These are phyloP conservation scores for Ganaspis sp. DNA, from an alignment of 1,140 invertebrate species.

Conservation along the genomic window DNA sequence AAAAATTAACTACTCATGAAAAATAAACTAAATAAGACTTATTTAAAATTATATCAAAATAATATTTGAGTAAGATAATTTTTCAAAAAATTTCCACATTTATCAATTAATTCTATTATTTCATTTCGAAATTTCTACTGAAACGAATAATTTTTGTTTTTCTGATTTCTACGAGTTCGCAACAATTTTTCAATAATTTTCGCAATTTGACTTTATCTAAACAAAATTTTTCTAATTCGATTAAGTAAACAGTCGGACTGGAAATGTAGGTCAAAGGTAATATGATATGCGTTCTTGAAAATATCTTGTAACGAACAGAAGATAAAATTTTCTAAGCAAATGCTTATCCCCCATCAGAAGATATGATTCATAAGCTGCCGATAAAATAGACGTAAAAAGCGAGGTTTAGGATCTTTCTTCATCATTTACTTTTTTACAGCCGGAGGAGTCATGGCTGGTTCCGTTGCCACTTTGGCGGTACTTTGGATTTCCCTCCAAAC, in stretches of 20 bases:
- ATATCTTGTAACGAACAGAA: neutral
- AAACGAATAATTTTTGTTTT: too few species aligned
- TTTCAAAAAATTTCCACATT: too few species aligned
- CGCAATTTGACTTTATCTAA: too few species aligned
- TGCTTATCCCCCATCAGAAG: neutral
- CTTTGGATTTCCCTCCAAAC: slow-evolving; percentile 68
- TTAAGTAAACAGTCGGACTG: neutral
- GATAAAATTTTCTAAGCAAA: slow-evolving; percentile 10
- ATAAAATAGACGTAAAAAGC: slow-evolving; percentile 15
- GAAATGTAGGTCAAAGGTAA: slow-evolving; percentile 6
- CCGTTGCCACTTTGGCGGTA: slow-evolving; percentile 67
- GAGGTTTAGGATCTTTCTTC: neutral
- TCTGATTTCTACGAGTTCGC: too few species aligned
- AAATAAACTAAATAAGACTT: too few species aligned
- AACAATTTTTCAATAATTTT: too few species aligned
- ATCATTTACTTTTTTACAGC: slow-evolving; percentile 58
- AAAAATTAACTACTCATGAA: too few species aligned
- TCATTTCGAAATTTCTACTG: too few species aligned
- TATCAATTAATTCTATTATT: too few species aligned
- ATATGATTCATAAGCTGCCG: neutral
- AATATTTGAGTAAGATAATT: too few species aligned
- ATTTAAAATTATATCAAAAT: too few species aligned
- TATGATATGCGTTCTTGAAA: slow-evolving; percentile 10
- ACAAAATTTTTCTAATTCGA: too few species aligned
- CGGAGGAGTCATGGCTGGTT: slow-evolving; percentile 70